Percentiles rank a stretch among this genome's conserved stretches.
phyloP scores from a whole-genome alignment of 1,140 invertebrate species.

The Parapsyche elsis region DNA sequence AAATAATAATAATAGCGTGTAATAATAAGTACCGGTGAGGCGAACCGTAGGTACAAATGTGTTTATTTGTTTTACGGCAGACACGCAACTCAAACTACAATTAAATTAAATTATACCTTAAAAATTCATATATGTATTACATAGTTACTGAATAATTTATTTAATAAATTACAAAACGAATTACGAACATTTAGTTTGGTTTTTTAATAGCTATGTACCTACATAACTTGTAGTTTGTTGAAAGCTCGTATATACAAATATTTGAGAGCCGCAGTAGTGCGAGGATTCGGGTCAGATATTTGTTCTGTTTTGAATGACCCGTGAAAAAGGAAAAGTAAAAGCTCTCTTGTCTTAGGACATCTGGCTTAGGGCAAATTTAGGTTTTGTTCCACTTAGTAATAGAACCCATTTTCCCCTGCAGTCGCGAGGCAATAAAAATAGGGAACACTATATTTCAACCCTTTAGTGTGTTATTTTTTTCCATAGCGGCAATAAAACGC shows the following conservation, averaged over 20 bases:
- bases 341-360: not conserved
- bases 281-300: conserved; percentile 18
- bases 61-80: conserved; percentile 9
- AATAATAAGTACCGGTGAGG: conserved; percentile 23
- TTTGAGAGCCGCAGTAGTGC: too few relatives aligned
- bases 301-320: conserved; percentile 28
- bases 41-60: conserved; percentile 5
- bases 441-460: conserved; percentile 47
- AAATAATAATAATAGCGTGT: conserved; percentile 26
- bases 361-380: not conserved
- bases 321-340: conserved; percentile 19
- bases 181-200: too few relatives aligned
- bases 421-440: conserved; percentile 13
- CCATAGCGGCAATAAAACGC: conserved; percentile 49
- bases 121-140: not conserved
- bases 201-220: too few relatives aligned
- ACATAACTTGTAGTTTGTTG: too few relatives aligned
- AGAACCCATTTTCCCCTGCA: not conserved
- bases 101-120: not conserved
- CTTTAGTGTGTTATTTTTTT: conserved; percentile 47
- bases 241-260: too few relatives aligned
- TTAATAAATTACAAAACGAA: too few relatives aligned
- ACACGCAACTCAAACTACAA: not conserved
- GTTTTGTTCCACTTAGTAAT: not conserved
- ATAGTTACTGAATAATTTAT: too few relatives aligned